Base-by-base conservation (phyloP, 2,797 vertebrate species). In the Gouania willdenowi region DNA sequence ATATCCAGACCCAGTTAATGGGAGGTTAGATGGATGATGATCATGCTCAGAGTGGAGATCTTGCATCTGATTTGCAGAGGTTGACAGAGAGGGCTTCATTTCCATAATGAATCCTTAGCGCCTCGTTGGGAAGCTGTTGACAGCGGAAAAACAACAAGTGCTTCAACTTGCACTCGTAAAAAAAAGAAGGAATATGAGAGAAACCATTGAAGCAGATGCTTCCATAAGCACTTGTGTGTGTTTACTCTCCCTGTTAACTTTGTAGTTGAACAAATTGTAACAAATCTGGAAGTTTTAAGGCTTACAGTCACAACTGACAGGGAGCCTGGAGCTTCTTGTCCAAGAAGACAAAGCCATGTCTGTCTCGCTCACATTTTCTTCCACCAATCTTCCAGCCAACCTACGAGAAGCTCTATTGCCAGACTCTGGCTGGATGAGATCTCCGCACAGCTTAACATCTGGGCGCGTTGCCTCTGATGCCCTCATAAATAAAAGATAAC, bases 401-500 rank as follows among this genome's bases (percentile, higher is more conserved):
- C 75, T 76, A 56, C 53, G 24, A 62, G n/a, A n/a, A n/a, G 78
- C 61, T 84, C 86, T 86, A 87, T 77, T 68, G 75, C 78, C 68
- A 70, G 51, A 81, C 76, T 82, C 64, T 66, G 75, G 81, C 81
- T 73, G 68, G 76, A 83, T 79, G 79, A 89, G 75, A 84, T 84
- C 85, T 81, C 59, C 77, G 57, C 81, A 87, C 81, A 91, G 84
- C 83, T 87, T 86, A 88, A 87, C 79, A 85, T 88, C 79, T 89
- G 88, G 83, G 72, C 66, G 80, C 82, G 85, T 81, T 82, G 82
- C 82, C 62, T 78, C 84, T 23, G 47, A 81, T 82, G 79, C 79
- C 76, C 81, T 92, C 89, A 90, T 92, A 90, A 93, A 92, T 93
- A 84, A 91, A 90, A 87, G 79, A 90, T 87, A 84, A 79, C 72